Percentiles rank a stretch among this genome's conserved stretches.
Conservation (phyloP, 2,113 vertebrate genomes). For the Perca schrenkii region DNA sequence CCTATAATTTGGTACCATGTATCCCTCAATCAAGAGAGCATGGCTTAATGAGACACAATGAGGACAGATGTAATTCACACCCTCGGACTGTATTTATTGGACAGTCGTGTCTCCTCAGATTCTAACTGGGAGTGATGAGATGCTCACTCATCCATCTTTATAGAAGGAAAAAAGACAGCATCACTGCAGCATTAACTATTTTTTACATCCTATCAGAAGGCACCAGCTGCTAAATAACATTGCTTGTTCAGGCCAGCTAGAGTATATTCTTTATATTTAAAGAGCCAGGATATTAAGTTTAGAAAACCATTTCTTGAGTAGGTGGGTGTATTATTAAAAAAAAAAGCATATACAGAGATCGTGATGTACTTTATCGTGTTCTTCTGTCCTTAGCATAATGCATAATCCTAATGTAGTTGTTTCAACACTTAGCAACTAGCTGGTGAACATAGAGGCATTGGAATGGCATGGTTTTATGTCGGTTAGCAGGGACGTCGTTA, state of each 20-base stretch:
- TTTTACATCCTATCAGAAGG: conserved; percentile 40
- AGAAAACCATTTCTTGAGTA: not conserved
- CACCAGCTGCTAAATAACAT: conserved; percentile 31
- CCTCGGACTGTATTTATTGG: conserved; percentile 66
- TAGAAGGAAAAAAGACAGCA: conserved; percentile 32
- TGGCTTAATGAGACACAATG: conserved; percentile 76
- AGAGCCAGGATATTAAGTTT: not conserved
- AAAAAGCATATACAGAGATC: not conserved
- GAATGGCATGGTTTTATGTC: too few relatives aligned
- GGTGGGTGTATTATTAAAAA: not conserved
- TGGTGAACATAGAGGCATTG: too few relatives aligned
- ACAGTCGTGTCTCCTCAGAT: conserved; percentile 49
- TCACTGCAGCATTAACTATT: conserved; percentile 53
- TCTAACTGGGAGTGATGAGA: conserved; percentile 62
- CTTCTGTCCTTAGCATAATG: not conserved
- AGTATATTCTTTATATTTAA: conserved; percentile 3
- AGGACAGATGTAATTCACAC: conserved; percentile 75
- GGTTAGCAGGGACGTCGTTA: too few relatives aligned
- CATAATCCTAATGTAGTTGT: not conserved
- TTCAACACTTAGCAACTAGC: too few relatives aligned
- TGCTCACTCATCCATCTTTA: conserved; percentile 62
- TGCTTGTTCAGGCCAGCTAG: conserved; percentile 4
- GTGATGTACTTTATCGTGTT: not conserved
- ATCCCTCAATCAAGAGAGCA: conserved; percentile 67
- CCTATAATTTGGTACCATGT: conserved; percentile 63